These are phyloP conservation scores for Muscidifurax raptorellus DNA, from an alignment of 1,140 invertebrate genomes.

Conservation along the genomic window DNA sequence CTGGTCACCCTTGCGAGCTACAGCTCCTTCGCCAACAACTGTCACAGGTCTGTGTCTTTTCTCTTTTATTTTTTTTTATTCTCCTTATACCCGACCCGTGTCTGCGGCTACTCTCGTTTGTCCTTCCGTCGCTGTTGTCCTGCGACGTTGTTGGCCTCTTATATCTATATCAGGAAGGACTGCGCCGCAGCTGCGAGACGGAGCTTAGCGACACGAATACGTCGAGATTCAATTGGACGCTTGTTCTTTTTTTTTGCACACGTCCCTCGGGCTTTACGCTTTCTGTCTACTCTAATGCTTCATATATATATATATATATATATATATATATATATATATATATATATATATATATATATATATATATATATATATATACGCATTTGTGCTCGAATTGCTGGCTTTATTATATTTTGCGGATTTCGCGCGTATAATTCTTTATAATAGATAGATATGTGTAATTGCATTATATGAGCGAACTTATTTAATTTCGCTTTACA, in stretches of 20 bases:
- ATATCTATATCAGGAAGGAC: too few species aligned
- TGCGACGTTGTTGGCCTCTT: not conserved
- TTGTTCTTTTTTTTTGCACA: not conserved
- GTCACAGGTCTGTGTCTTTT: constrained; percentile 72
- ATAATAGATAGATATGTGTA: too few species aligned
- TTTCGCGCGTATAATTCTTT: too few species aligned
- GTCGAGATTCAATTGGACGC: not conserved
- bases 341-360: too few species aligned
- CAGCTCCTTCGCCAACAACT: constrained; percentile 85
- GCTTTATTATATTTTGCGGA: too few species aligned
- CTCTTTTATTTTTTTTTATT: not conserved
- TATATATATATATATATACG: too few species aligned
- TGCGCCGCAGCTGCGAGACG: not conserved
- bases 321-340: too few species aligned
- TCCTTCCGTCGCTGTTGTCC: too few species aligned
- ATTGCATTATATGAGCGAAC: too few species aligned
- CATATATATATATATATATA: too few species aligned
- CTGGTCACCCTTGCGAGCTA: constrained; percentile 85
- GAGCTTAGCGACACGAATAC: not conserved
- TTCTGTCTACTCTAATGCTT: not conserved
- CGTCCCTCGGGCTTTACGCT: not conserved
- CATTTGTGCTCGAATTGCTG: too few species aligned
- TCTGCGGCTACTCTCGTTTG: not conserved
- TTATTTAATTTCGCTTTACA: too few species aligned
- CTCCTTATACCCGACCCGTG: not conserved